Evolutionary conservation across 2,797 vertebrate genomes (phyloP).

Genomic region (Gymnopithys bicolor): DNA sequence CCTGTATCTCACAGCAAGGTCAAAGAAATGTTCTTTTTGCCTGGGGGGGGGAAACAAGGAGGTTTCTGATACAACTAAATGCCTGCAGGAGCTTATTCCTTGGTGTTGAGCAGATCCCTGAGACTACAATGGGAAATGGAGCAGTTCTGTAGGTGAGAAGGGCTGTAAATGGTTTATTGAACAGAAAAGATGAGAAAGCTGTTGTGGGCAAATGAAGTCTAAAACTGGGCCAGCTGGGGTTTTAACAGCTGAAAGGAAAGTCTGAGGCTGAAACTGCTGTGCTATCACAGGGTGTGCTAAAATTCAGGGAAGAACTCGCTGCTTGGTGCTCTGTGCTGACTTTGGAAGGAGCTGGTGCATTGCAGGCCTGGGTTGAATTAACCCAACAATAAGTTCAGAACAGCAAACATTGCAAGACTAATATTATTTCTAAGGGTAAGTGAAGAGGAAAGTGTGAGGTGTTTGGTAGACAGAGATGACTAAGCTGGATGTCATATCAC

Average conservation of each 20-base stretch:
- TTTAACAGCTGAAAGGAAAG: not conserved
- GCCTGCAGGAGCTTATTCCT: not conserved
- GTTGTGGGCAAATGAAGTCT: not conserved
- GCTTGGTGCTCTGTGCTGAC: not conserved
- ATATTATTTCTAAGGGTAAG: not conserved
- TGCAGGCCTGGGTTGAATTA: not conserved
- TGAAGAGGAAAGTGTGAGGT: not conserved
- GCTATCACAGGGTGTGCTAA: not conserved
- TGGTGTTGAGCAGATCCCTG: not conserved
- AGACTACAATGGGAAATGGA: not conserved
- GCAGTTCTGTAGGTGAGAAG: not conserved
- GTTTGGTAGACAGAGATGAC: not conserved
- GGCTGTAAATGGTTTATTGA: not conserved
- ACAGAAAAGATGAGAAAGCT: not conserved
- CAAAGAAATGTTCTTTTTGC: not conserved
- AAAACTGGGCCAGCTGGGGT: constrained; percentile 14
- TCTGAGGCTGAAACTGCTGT: not conserved
- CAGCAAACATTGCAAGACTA: not conserved
- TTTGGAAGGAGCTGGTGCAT: not conserved
- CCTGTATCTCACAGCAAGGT: not conserved
- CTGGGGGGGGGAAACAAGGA: not conserved
- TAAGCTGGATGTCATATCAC: not conserved
- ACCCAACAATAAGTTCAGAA: not conserved
- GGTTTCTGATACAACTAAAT: not conserved
- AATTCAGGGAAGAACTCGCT: not conserved